Evolutionary conservation across 1,140 invertebrate species (phyloP).

Genomic region (Delia radicum): DNA sequence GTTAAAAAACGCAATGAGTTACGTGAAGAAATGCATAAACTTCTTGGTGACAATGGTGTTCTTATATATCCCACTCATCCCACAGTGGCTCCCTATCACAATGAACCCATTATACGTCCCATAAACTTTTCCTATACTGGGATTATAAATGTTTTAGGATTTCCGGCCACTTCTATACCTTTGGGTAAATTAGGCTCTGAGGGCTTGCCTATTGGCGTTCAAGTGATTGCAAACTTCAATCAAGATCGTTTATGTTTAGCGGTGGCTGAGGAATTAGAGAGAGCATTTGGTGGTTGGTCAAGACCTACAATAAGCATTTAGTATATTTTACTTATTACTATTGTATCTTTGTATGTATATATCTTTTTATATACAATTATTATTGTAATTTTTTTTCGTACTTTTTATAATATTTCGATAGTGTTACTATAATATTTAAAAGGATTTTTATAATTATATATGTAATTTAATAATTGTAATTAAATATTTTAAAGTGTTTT

Average conservation of each 20-base stretch:
- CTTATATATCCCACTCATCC: constrained; percentile 91
- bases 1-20: constrained; percentile 60
- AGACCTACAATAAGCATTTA: constrained; percentile 60
- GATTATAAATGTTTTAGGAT: constrained; percentile 85
- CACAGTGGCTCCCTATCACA: constrained; percentile 84
- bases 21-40: constrained; percentile 61
- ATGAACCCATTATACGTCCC: no score
- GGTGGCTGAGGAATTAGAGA: constrained; percentile 84
- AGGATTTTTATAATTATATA: no score
- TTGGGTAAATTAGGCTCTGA: constrained; percentile 76
- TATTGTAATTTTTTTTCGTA: no score
- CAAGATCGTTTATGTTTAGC: constrained; percentile 84
- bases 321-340: no score
- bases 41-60: constrained; percentile 80
- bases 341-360: no score
- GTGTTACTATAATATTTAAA: no score
- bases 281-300: constrained; percentile 89
- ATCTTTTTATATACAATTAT: no score
- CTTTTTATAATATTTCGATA: no score
- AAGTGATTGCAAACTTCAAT: constrained; percentile 71
- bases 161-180: constrained; percentile 86
- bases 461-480: no score
- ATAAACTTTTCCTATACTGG: no score
- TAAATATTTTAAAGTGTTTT: no score
- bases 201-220: constrained; percentile 86